Evolutionary conservation across 2,888 invertebrate genomes (phyloP).

Genomic region (Heliconius aoede): DNA sequence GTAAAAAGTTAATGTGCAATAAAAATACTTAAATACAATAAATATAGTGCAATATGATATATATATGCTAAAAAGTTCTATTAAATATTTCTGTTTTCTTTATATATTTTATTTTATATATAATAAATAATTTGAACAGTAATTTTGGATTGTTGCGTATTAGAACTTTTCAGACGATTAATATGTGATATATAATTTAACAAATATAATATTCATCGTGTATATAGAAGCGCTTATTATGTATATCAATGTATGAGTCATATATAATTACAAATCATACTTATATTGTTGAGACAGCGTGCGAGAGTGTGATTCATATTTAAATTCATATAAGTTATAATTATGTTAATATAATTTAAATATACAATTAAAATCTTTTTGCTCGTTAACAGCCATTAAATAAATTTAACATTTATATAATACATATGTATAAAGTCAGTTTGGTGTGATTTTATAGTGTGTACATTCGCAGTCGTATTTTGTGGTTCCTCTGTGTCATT

Average conservation of each 20-base stretch:
- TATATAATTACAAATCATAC: not conserved
- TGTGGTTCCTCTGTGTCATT: conserved; percentile 11
- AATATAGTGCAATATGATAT: conserved; percentile 28
- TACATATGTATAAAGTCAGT: not conserved
- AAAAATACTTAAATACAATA: conserved; percentile 57
- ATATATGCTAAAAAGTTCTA: conserved; percentile 33
- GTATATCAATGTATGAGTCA: not conserved
- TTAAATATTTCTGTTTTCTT: not conserved
- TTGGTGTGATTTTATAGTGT: not conserved
- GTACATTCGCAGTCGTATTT: conserved; percentile 6
- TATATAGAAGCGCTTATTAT: not conserved
- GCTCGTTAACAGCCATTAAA: not conserved
- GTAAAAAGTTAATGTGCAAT: conserved; percentile 73
- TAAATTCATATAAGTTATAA: not conserved
- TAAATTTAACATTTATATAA: not conserved
- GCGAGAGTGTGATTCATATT: conserved; percentile 18
- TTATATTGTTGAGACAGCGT: not conserved
- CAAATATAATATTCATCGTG: not conserved
- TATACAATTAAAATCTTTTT: conserved; percentile 11
- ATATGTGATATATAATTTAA: not conserved
- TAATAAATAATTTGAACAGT: not conserved
- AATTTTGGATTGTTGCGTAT: not conserved
- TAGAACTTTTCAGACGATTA: conserved; percentile 8
- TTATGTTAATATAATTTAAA: not conserved
- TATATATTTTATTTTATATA: not conserved